These are phyloP conservation scores for Aselliscus stoliczkanus DNA, from an alignment of 2,797 vertebrate species.

Conservation along the genomic window DNA sequence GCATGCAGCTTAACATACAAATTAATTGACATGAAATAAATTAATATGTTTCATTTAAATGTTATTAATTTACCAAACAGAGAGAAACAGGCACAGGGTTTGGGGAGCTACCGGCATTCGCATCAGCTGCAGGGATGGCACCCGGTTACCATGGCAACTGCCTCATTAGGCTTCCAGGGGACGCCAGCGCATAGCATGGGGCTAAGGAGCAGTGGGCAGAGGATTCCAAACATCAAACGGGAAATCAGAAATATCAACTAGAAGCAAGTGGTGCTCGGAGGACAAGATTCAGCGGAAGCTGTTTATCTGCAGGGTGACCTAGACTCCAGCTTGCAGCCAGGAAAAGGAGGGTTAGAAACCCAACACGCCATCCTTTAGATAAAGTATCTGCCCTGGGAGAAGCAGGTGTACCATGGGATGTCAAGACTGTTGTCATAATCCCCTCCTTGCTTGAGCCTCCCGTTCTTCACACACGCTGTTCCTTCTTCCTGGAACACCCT, in stretches of 20 bases:
- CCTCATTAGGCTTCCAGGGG: constrained; percentile 74
- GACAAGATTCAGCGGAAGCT: constrained; percentile 2
- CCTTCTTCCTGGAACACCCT: not conserved
- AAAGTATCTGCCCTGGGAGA: not conserved
- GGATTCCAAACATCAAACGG: constrained; percentile 45
- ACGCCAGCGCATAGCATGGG: constrained; percentile 28
- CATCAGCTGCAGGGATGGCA: constrained; percentile 63
- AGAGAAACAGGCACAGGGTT: constrained; percentile 62
- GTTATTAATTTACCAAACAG: constrained; percentile 79
- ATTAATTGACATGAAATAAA: constrained; percentile 80
- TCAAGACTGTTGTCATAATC: not conserved
- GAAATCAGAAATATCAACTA: constrained; percentile 57
- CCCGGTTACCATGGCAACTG: constrained; percentile 80
- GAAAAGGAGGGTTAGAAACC: not conserved
- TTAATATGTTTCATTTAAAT: constrained; percentile 79
- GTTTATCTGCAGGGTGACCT: constrained; percentile 26
- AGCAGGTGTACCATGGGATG: not conserved
- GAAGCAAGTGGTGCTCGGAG: constrained; percentile 42
- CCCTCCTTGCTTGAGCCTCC: not conserved
- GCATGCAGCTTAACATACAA: constrained; percentile 72
- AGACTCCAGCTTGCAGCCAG: not conserved
- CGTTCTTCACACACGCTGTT: not conserved
- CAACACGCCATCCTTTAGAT: not conserved
- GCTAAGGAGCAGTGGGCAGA: constrained; percentile 39
- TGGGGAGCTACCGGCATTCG: constrained; percentile 64